Conservation (phyloP, 64 coral and sea anemone genomes). For the Pocillopora damicornis region DNA sequence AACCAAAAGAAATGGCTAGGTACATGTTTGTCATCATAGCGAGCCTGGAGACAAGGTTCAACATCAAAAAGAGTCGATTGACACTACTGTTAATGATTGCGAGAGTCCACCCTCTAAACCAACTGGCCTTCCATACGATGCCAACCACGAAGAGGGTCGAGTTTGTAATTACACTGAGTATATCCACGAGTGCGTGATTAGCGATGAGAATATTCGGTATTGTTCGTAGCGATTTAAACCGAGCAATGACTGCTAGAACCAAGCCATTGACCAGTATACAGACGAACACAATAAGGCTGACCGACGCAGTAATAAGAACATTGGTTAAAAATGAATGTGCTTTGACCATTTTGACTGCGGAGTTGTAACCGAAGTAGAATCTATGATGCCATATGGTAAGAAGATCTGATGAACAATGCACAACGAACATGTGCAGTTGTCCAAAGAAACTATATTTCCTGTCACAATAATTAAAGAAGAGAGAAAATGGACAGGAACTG, state of each 20-base stretch:
- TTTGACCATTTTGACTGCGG: not conserved
- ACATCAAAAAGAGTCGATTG: not conserved
- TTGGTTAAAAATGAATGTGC: not conserved
- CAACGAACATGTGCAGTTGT: too few relatives aligned
- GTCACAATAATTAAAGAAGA: too few relatives aligned
- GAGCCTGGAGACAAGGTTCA: conserved; percentile 6
- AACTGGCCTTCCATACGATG: not conserved
- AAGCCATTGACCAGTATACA: not conserved
- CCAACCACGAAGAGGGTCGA: not conserved
- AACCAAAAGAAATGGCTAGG: not conserved
- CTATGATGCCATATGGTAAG: too few relatives aligned
- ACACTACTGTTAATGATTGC: not conserved
- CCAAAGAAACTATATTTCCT: too few relatives aligned
- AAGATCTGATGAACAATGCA: too few relatives aligned
- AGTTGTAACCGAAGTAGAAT: too few relatives aligned
- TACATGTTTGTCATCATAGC: not conserved
- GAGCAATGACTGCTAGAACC: not conserved
- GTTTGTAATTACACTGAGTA: not conserved
- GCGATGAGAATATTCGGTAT: not conserved
- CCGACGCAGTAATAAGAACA: not conserved
- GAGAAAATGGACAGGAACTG: too few relatives aligned
- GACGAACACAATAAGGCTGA: not conserved
- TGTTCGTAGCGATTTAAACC: conserved; percentile 7
- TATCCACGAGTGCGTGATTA: not conserved
- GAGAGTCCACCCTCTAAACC: not conserved